Conservation (phyloP, 2,888 invertebrate species). For the Drosophila stalkeri region DNA sequence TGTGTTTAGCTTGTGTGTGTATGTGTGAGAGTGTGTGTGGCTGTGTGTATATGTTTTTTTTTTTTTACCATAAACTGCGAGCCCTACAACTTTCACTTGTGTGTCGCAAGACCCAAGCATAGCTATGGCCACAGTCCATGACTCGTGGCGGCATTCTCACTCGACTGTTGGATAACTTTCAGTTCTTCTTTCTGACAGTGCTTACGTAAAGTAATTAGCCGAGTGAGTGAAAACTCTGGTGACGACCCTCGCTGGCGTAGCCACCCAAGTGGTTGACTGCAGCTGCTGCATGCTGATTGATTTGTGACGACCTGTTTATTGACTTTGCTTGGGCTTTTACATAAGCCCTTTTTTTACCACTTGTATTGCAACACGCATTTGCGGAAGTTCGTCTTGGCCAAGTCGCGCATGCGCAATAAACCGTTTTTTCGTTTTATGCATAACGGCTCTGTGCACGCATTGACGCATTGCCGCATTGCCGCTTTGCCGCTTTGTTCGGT, state of each 20-base stretch:
- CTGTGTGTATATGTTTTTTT: conserved; percentile 33
- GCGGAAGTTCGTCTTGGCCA: conserved; percentile 69
- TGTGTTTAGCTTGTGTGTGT: conserved; percentile 34
- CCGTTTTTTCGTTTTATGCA: conserved; percentile 65
- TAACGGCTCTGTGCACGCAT: conserved; percentile 68
- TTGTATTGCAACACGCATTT: conserved; percentile 65
- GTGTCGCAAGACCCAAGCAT: conserved; percentile 35
- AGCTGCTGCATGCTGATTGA: conserved; percentile 70
- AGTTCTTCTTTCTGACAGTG: conserved; percentile 33
- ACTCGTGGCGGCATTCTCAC: conserved; percentile 25
- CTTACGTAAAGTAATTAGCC: conserved; percentile 26
- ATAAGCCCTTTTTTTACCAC: conserved; percentile 50
- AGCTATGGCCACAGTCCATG: conserved; percentile 18
- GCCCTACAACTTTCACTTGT: conserved; percentile 76
- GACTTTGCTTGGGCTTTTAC: conserved; percentile 56
- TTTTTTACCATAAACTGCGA: conserved; percentile 54
- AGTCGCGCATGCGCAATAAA: conserved; percentile 71
- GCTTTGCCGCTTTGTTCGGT: conserved; percentile 11
- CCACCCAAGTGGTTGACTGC: conserved; percentile 55
- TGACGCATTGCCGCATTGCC: conserved; percentile 15
- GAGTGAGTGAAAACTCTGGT: not conserved
- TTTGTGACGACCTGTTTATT: conserved; percentile 67
- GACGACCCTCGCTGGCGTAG: conserved; percentile 20
- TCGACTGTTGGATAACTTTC: conserved; percentile 31
- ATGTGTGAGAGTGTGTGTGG: not conserved